phyloP scores from a whole-genome alignment of 2,113 vertebrate species.

The Lycaon pictus region DNA sequence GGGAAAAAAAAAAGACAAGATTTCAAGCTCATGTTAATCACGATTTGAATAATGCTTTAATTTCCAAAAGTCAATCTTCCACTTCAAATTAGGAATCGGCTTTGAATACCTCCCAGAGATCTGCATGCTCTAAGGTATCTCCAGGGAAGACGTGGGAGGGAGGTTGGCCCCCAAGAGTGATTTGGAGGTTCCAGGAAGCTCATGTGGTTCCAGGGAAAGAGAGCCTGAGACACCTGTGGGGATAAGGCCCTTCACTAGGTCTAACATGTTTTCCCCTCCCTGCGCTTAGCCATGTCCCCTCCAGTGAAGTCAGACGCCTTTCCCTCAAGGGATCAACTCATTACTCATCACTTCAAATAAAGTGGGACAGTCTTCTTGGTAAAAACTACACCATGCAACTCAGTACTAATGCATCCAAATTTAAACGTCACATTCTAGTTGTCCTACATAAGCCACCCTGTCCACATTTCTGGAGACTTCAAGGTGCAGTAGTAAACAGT shows the following conservation, averaged over 20 bases:
- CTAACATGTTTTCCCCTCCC: background rate
- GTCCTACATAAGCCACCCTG: background rate
- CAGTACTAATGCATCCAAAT: background rate
- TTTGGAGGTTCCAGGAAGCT: background rate
- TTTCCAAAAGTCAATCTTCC: background rate
- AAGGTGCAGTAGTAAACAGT: background rate
- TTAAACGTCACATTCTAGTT: background rate
- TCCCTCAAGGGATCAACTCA: background rate
- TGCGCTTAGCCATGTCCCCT: no score
- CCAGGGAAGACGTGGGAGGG: background rate
- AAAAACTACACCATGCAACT: background rate
- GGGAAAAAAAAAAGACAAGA: background rate
- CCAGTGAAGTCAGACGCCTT: rapidly evolving
- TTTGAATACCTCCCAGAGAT: background rate
- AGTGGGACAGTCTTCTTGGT: background rate
- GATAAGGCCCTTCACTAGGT: background rate
- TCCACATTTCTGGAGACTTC: background rate
- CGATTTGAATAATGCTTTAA: background rate
- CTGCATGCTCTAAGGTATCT: background rate
- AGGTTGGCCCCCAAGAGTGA: background rate
- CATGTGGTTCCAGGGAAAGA: background rate
- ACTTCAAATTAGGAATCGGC: background rate
- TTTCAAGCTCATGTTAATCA: background rate
- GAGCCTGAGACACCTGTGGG: background rate
- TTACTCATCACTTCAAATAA: background rate